A percentile compares a stretch with the other conserved stretches of the same genome.
These are phyloP conservation scores for Henricia sp. DNA, from an alignment of 53 echinoderm and acorn worm species.

Conservation along the genomic window DNA sequence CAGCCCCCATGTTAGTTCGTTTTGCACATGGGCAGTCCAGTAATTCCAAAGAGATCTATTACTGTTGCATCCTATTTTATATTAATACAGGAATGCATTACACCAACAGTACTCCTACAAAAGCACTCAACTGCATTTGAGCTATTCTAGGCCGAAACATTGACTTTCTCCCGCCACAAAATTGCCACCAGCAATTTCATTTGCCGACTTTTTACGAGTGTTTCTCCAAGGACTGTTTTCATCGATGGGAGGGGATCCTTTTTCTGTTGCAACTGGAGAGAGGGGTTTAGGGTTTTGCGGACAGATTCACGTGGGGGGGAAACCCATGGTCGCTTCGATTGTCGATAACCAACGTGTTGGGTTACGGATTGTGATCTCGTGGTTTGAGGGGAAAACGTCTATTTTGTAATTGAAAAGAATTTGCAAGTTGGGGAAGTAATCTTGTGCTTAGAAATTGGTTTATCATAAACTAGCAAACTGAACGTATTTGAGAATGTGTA, in stretches of 20 bases:
- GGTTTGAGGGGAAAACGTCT: conserved; percentile 38
- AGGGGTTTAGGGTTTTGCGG: conserved; percentile 30
- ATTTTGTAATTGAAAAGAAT: conserved; percentile 50
- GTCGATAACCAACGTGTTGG: conserved; percentile 29
- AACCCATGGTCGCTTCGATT: conserved; percentile 25
- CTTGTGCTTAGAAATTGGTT: too few relatives aligned
- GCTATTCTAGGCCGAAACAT: conserved; percentile 36
- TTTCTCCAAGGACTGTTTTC: conserved; percentile 45
- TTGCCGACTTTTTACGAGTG: conserved; percentile 47
- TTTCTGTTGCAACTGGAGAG: conserved; percentile 48
- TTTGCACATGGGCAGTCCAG: too few relatives aligned
- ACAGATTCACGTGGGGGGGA: conserved; percentile 4
- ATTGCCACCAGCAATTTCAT: conserved; percentile 17
- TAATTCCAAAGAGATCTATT: too few relatives aligned
- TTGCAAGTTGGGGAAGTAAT: conserved; percentile 2
- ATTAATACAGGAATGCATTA: too few relatives aligned
- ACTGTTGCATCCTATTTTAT: too few relatives aligned
- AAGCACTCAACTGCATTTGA: conserved; percentile 20
- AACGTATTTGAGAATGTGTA: too few relatives aligned
- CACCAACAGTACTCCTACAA: too few relatives aligned
- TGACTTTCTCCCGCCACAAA: conserved; percentile 40
- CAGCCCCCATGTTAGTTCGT: too few relatives aligned
- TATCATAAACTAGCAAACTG: too few relatives aligned
- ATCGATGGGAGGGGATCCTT: conserved; percentile 8
- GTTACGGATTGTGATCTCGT: conserved; percentile 33